Evolutionary conservation across 2,888 invertebrate genomes (phyloP).

Genomic region (Fragum whitleyi): DNA sequence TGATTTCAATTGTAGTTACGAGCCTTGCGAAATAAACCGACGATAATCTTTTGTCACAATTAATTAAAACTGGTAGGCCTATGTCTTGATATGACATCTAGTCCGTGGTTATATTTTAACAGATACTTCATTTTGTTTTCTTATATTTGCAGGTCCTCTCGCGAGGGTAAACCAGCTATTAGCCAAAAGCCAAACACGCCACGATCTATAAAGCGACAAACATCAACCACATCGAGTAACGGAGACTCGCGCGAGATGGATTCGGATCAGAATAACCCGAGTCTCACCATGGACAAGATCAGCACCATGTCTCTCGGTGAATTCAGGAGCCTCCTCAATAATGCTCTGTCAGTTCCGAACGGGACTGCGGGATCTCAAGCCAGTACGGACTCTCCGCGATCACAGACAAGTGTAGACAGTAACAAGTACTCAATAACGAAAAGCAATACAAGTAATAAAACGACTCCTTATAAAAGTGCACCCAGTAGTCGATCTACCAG

Average conservation of each 20-base stretch:
- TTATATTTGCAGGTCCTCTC: constrained; percentile 54
- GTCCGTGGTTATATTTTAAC: no score
- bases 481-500: constrained; percentile 41
- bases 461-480: constrained; percentile 52
- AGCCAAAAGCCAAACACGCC: not conserved
- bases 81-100: no score
- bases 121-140: no score
- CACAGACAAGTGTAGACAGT: constrained; percentile 73
- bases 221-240: constrained; percentile 60
- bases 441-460: constrained; percentile 24
- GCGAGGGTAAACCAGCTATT: constrained; percentile 44
- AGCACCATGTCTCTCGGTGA: constrained; percentile 80
- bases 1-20: no score
- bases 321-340: constrained; percentile 77
- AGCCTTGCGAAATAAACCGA: no score
- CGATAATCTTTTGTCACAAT: no score
- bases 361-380: constrained; percentile 64
- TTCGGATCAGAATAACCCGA: constrained; percentile 48
- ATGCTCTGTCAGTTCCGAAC: constrained; percentile 71
- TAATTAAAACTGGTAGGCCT: no score
- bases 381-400: constrained; percentile 71
- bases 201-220: constrained; percentile 56
- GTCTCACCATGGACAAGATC: constrained; percentile 75
- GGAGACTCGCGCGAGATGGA: constrained; percentile 50
- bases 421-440: constrained; percentile 42